Conservation (phyloP, 2,113 vertebrate species). For the Anguilla japonica region DNA sequence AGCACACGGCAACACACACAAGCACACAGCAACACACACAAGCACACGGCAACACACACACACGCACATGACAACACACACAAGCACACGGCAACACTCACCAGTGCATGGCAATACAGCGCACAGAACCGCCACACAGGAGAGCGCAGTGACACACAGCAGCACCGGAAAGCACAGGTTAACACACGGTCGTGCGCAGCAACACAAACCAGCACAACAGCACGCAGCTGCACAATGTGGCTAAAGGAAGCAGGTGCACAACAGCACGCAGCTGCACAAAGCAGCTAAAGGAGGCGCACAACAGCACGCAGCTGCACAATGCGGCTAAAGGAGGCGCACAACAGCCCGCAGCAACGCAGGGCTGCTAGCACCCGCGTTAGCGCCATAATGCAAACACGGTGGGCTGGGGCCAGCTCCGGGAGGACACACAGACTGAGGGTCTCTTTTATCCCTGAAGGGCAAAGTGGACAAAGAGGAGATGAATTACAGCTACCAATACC, state of each 20-base stretch:
- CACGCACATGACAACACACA: too few species aligned
- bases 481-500: slow-evolving; percentile 50
- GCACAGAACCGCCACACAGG: neutral
- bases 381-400: neutral
- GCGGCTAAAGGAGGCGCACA: slow-evolving; percentile 20
- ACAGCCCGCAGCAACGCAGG: slow-evolving; percentile 31
- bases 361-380: slow-evolving; percentile 32
- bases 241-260: too few species aligned
- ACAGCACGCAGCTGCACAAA: neutral
- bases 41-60: too few species aligned
- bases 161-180: neutral
- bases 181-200: too few species aligned
- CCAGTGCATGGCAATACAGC: too few species aligned
- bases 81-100: too few species aligned
- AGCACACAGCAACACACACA: neutral
- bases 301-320: slow-evolving; percentile 45
- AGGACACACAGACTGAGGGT: slow-evolving; percentile 14
- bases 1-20: neutral
- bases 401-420: neutral
- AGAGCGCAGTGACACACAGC: neutral
- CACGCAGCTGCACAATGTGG: too few species aligned
- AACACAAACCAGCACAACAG: too few species aligned
- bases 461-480: slow-evolving; percentile 54
- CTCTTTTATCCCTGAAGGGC: slow-evolving; percentile 48
- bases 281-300: neutral